phyloP scores from a whole-genome alignment of 1,140 invertebrate genomes.

The Ips typographus region DNA sequence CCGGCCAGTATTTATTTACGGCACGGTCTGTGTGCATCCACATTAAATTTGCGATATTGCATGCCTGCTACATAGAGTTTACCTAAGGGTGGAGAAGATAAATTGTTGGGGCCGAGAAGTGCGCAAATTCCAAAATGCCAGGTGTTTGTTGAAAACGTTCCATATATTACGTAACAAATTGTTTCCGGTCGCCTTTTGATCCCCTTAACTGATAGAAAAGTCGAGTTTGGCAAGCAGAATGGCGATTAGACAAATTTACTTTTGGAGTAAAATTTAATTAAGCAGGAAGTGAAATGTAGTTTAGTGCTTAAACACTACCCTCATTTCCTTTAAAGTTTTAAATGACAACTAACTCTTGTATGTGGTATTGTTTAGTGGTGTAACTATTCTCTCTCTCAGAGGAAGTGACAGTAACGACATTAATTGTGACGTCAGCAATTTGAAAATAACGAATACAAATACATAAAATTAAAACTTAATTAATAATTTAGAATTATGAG shows the following conservation, averaged over 20 bases:
- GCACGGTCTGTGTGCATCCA: conserved; percentile 17
- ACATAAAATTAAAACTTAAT: too few relatives aligned
- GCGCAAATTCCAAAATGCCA: conserved; percentile 6
- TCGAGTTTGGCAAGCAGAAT: background rate
- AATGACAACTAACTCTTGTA: too few relatives aligned
- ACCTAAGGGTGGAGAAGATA: conserved; percentile 7
- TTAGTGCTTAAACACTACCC: too few relatives aligned
- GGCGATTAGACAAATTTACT: background rate
- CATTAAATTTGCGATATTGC: conserved; percentile 13
- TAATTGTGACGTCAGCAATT: too few relatives aligned
- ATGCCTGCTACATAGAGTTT: background rate
- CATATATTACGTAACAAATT: conserved; percentile 5
- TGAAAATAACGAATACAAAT: too few relatives aligned
- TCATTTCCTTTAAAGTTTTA: too few relatives aligned
- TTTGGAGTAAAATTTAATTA: too few relatives aligned
- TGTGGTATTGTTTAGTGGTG: too few relatives aligned
- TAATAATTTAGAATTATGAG: too few relatives aligned
- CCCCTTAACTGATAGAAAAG: background rate
- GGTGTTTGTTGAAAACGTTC: background rate
- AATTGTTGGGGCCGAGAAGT: background rate
- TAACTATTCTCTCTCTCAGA: too few relatives aligned
- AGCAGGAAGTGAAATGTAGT: too few relatives aligned
- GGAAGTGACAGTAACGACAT: too few relatives aligned
- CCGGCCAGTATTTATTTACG: conserved; percentile 21
- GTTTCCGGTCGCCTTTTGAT: conserved; percentile 3